These are phyloP conservation scores for Megamerina dolium DNA, from an alignment of 2,888 invertebrate genomes.

Conservation along the genomic window DNA sequence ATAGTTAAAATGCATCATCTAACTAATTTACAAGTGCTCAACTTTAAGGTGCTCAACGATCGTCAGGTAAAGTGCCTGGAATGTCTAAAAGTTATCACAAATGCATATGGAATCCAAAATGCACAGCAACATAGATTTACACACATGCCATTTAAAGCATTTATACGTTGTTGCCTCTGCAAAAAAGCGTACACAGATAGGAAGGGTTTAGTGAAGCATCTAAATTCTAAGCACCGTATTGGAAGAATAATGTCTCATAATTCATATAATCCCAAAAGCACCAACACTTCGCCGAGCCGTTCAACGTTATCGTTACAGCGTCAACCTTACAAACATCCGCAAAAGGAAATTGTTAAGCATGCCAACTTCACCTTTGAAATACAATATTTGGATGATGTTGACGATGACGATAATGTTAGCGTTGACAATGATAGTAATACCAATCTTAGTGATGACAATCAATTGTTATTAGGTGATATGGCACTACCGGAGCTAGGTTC, in stretches of 20 bases:
- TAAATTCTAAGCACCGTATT: constrained; percentile 32
- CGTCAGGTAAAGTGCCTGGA: constrained; percentile 37
- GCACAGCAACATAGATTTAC: constrained; percentile 42
- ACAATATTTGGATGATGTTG: constrained; percentile 36
- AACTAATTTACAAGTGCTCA: constrained; percentile 35
- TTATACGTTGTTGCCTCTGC: constrained; percentile 38
- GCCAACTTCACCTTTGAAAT: constrained; percentile 39
- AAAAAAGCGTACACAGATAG: constrained; percentile 40
- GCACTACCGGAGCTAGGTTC: constrained; percentile 12
- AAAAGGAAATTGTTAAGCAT: constrained; percentile 37
- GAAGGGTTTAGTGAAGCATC: constrained; percentile 39
- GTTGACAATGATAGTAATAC: constrained; percentile 9
- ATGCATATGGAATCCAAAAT: constrained; percentile 42
- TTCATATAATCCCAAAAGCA: neutral
- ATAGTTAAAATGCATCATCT: constrained; percentile 37
- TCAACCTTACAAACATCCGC: constrained; percentile 21
- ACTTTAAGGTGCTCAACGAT: constrained; percentile 37
- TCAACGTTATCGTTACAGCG: neutral
- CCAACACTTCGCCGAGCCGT: constrained; percentile 3
- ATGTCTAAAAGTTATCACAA: constrained; percentile 40
- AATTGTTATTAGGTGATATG: constrained; percentile 12
- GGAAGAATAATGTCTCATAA: neutral
- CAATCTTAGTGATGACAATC: too few relatives aligned
- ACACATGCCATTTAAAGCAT: constrained; percentile 38
- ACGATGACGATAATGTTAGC: constrained; percentile 34